Percentiles rank a stretch among this genome's conserved stretches.
These are phyloP conservation scores for Corydoras sp. DNA, from an alignment of 2,113 vertebrate species.

Conservation along the genomic window DNA sequence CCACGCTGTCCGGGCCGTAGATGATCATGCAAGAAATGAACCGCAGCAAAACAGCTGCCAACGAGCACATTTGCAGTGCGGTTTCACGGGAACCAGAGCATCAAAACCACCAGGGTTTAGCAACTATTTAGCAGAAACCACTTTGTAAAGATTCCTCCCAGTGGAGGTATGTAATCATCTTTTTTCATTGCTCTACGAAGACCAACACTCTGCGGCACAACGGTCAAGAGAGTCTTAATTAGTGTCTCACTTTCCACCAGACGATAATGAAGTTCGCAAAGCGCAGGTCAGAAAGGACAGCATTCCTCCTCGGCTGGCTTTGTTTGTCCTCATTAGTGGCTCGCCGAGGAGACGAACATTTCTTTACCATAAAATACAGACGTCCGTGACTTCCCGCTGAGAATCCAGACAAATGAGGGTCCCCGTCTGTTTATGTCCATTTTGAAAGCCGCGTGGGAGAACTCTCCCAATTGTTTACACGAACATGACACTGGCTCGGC, in stretches of 20 bases:
- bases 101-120: constrained; percentile 21
- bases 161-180: constrained; percentile 16
- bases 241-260: not conserved
- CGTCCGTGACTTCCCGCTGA: constrained; percentile 23
- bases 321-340: constrained; percentile 51
- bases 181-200: constrained; percentile 15
- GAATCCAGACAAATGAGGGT: constrained; percentile 6
- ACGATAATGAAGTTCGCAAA: constrained; percentile 11
- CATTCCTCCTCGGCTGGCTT: constrained; percentile 16
- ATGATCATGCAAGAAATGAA: constrained; percentile 8
- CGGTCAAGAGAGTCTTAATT: constrained; percentile 18
- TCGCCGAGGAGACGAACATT: constrained; percentile 28
- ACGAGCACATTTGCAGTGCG: constrained; percentile 20
- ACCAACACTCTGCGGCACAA: not conserved
- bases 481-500: constrained; percentile 54
- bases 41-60: constrained; percentile 12
- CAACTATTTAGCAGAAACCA: constrained; percentile 27
- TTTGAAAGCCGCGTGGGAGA: constrained; percentile 57
- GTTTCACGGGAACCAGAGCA: constrained; percentile 16
- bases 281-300: constrained; percentile 17
- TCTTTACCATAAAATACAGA: constrained; percentile 39
- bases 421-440: constrained; percentile 58
- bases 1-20: not conserved
- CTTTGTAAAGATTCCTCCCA: constrained; percentile 21
- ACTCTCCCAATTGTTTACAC: constrained; percentile 64